These are phyloP conservation scores for Delphinapterus leucas DNA, from an alignment of 2,113 vertebrate species.

Conservation along the genomic window DNA sequence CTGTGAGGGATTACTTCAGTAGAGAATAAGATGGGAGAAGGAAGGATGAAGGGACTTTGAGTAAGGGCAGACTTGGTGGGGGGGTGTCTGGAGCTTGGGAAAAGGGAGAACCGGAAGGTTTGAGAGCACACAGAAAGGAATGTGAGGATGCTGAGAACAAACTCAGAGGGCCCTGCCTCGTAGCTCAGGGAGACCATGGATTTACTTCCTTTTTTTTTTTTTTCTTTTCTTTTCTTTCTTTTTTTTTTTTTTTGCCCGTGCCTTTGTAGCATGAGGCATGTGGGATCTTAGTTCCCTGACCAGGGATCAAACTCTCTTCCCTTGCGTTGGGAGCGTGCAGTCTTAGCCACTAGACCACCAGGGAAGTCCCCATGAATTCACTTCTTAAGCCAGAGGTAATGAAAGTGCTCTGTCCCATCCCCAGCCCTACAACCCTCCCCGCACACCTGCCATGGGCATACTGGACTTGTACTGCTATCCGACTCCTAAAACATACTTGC, in stretches of 20 bases:
- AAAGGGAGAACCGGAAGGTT: background rate
- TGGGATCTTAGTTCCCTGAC: no score
- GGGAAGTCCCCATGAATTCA: no score
- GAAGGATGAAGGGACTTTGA: background rate
- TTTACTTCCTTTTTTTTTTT: no score
- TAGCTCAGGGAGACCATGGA: background rate
- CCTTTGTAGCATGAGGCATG: no score
- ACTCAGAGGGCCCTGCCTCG: background rate
- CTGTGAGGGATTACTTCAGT: background rate
- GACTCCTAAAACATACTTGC: background rate
- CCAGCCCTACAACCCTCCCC: background rate
- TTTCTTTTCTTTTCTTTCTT: no score
- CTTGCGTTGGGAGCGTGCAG: no score
- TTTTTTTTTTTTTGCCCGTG: no score
- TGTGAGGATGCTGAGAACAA: background rate
- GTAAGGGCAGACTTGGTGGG: background rate
- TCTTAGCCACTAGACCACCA: no score
- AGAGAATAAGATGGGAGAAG: background rate
- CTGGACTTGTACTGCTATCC: background rate
- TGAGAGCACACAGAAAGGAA: background rate
- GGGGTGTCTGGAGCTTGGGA: background rate
- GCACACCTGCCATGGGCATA: accelerated
- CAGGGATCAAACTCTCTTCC: no score
- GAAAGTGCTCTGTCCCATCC: background rate
- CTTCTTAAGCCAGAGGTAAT: background rate